phyloP scores from a whole-genome alignment of 2,888 invertebrate genomes.

The Melipona bicolor region DNA sequence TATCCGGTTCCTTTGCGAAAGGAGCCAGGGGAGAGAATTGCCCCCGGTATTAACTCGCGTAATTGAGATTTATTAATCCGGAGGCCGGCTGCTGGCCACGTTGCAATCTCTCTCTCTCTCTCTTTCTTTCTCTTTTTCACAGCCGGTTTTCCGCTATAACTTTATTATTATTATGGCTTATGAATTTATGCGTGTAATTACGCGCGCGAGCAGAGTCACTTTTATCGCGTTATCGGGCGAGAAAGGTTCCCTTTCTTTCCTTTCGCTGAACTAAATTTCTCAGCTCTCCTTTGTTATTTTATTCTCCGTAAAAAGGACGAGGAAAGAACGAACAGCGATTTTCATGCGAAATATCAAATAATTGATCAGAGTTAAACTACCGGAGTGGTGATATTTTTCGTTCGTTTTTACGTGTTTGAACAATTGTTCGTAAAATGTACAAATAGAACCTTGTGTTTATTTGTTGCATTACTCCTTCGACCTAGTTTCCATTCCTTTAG shows the following conservation, averaged over 20 bases:
- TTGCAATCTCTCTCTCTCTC: conserved; percentile 57
- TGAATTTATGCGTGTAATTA: conserved; percentile 39
- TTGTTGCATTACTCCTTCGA: no score
- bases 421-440: no score
- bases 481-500: no score
- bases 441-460: no score
- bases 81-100: conserved; percentile 70
- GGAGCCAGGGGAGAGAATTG: conserved; percentile 74
- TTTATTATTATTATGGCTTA: conserved; percentile 58
- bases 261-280: neutral
- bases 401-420: no score
- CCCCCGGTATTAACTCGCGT: conserved; percentile 81
- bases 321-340: neutral
- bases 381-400: no score
- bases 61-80: conserved; percentile 84
- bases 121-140: conserved; percentile 52
- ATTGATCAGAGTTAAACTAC: no score
- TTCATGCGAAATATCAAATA: no score
- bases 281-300: neutral
- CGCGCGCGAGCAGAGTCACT: neutral
- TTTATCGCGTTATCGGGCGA: neutral
- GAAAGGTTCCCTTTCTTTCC: neutral
- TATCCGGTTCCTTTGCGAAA: conserved; percentile 70
- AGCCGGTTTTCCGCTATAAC: conserved; percentile 44
- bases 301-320: neutral